A percentile compares a stretch with the other conserved stretches of the same genome.
These are phyloP conservation scores for Sphaerophoria rueppellii DNA, from an alignment of 2,888 invertebrate genomes.

Conservation along the genomic window DNA sequence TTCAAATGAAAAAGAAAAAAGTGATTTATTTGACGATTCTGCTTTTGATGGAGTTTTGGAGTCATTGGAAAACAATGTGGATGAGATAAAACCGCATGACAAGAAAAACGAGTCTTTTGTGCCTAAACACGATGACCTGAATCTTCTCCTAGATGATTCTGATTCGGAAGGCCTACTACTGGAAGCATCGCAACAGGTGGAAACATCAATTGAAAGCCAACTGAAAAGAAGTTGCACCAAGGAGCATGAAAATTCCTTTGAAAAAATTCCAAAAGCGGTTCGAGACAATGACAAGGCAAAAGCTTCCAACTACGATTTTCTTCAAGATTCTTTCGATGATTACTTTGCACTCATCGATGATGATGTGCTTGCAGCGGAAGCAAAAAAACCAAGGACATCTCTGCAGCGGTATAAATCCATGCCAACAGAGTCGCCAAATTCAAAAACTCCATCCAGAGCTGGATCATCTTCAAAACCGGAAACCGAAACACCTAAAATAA, in stretches of 20 bases:
- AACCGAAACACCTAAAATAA: constrained; percentile 76
- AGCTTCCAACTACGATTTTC: constrained; percentile 34
- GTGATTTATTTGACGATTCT: constrained; percentile 18
- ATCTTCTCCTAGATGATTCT: constrained; percentile 75
- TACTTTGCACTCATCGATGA: constrained; percentile 79
- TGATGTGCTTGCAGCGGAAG: constrained; percentile 76
- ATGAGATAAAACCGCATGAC: not conserved
- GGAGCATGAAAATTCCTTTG: constrained; percentile 12
- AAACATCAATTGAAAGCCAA: constrained; percentile 73
- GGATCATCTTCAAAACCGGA: constrained; percentile 4
- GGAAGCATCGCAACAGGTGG: constrained; percentile 79
- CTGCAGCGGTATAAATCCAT: constrained; percentile 80
- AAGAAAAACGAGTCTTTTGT: not conserved
- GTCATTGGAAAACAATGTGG: not conserved
- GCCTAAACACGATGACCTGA: constrained; percentile 8
- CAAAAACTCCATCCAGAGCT: not conserved
- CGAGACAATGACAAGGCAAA: constrained; percentile 29
- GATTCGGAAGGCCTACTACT: constrained; percentile 78
- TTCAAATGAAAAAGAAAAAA: not conserved
- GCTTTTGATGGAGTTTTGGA: constrained; percentile 13
- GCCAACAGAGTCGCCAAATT: constrained; percentile 76
- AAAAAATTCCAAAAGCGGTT: constrained; percentile 42
- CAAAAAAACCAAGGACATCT: constrained; percentile 77
- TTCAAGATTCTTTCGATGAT: constrained; percentile 79
- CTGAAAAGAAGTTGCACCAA: constrained; percentile 9